phyloP scores from a whole-genome alignment of 2,888 invertebrate species.

The Omphaloscelis lunosa region DNA sequence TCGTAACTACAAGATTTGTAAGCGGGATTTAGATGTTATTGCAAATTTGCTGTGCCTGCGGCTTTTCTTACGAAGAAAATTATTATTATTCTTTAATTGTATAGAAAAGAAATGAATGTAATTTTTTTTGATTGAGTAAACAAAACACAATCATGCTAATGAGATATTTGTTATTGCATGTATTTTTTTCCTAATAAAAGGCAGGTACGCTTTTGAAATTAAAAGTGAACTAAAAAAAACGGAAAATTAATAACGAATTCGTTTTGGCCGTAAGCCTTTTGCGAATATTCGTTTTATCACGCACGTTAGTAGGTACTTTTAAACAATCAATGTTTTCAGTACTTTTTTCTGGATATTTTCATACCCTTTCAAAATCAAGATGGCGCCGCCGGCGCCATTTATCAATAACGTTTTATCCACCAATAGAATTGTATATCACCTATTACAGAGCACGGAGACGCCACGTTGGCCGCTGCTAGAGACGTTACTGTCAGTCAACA shows the following conservation, averaged over 20 bases:
- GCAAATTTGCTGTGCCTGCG: neutral
- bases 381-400: neutral
- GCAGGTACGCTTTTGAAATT: neutral
- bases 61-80: neutral
- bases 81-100: neutral
- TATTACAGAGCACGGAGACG: neutral
- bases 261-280: neutral
- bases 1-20: slow-evolving; percentile 22
- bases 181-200: neutral
- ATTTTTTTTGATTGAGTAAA: too few relatives aligned
- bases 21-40: slow-evolving; percentile 28
- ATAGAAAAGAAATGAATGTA: neutral
- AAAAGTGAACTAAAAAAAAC: neutral
- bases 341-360: neutral
- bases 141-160: too few relatives aligned
- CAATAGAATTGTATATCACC: neutral
- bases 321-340: neutral
- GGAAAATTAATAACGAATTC: too few relatives aligned
- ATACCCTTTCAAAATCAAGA: neutral
- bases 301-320: neutral
- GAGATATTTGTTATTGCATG: too few relatives aligned
- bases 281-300: neutral
- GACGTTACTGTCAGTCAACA: neutral
- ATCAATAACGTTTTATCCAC: too few relatives aligned
- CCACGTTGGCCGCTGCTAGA: too few relatives aligned